phyloP scores from a whole-genome alignment of 1,140 invertebrate genomes.

The Drosophila repletoides region DNA sequence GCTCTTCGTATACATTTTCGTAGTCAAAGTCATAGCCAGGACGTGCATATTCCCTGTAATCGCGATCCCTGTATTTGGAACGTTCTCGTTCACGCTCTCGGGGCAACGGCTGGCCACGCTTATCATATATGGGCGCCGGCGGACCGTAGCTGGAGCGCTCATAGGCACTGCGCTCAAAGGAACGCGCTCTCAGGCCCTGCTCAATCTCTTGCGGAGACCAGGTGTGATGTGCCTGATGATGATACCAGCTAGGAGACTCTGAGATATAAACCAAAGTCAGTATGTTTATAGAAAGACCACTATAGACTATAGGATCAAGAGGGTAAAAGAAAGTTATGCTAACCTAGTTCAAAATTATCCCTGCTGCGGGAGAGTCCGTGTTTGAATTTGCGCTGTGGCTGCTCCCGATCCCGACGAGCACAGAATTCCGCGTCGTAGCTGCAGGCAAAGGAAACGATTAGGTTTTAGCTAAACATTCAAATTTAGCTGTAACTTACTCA shows the following conservation, averaged over 20 bases:
- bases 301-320: too few species aligned
- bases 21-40: conserved; percentile 80
- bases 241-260: conserved; percentile 82
- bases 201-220: conserved; percentile 82
- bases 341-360: conserved; percentile 79
- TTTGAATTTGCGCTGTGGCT: conserved; percentile 68
- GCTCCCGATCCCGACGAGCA: conserved; percentile 65
- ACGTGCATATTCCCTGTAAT: conserved; percentile 69
- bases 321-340: neutral
- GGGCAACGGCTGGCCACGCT: conserved; percentile 59
- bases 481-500: conserved; percentile 75
- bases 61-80: conserved; percentile 54
- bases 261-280: neutral
- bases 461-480: neutral
- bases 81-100: conserved; percentile 41
- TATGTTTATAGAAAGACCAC: neutral
- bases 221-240: conserved; percentile 73
- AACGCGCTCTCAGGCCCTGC: conserved; percentile 54
- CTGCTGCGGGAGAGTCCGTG: conserved; percentile 71
- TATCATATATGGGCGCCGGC: conserved; percentile 76
- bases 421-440: conserved; percentile 78
- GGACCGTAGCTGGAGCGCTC: conserved; percentile 80
- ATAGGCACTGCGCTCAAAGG: conserved; percentile 77
- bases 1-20: conserved; percentile 77
- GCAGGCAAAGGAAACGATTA: neutral